phyloP scores from a whole-genome alignment of 2,113 vertebrate species.

The Chloroceryle aenea region DNA sequence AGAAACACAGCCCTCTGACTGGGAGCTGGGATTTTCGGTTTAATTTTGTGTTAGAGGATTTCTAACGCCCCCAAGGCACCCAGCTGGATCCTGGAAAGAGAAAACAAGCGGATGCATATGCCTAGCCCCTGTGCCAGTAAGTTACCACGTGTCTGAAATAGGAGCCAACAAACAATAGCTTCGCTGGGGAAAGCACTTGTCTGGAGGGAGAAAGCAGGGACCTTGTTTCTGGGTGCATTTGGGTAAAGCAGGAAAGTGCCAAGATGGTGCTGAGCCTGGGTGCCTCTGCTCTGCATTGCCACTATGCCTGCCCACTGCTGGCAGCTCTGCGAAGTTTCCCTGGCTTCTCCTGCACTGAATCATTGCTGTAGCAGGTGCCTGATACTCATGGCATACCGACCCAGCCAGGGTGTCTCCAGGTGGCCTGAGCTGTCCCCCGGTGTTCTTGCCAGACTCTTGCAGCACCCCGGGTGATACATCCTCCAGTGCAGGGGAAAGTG shows the following conservation, averaged over 20 bases:
- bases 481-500: rapidly evolving
- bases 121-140: neutral
- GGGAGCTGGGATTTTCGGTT: neutral
- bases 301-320: rapidly evolving
- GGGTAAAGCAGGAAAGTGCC: neutral
- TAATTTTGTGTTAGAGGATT: conserved; percentile 18
- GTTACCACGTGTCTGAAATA: neutral
- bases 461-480: neutral
- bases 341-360: rapidly evolving
- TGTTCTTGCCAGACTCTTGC: neutral
- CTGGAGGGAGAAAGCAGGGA: neutral
- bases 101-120: rapidly evolving
- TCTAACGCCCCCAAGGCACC: conserved; percentile 29
- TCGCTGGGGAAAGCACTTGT: neutral
- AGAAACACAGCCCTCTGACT: neutral
- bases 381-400: neutral
- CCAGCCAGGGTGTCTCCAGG: neutral
- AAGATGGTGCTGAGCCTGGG: neutral
- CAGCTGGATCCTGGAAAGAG: conserved; percentile 54
- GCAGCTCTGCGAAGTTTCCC: neutral
- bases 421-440: neutral
- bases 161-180: neutral
- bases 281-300: neutral
- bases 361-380: neutral
- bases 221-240: neutral